Conservation (phyloP, 2,797 vertebrate species). For the Cyclopterus lumpus region DNA sequence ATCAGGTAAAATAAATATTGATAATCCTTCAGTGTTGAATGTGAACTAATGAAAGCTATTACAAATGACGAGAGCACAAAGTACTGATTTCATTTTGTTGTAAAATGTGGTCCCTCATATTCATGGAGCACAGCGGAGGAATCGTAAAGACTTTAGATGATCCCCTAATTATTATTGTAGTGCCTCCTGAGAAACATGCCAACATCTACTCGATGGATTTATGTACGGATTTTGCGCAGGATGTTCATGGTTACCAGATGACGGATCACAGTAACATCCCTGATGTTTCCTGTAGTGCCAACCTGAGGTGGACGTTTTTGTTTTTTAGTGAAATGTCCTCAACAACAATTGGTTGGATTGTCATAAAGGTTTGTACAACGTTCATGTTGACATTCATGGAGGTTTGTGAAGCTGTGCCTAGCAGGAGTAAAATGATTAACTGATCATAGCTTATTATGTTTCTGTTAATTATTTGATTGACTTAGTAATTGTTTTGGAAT, state of each 20-base stretch:
- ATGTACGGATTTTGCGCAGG: too few species aligned
- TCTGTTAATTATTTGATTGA: conserved; percentile 7
- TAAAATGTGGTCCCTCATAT: background rate
- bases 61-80: background rate
- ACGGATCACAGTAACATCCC: background rate
- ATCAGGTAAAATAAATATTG: background rate
- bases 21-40: background rate
- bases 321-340: too few species aligned
- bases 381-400: background rate
- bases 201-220: too few species aligned
- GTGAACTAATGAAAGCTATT: background rate
- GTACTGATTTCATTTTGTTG: background rate
- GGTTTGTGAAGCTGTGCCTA: conserved; percentile 1
- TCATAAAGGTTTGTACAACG: too few species aligned
- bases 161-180: background rate
- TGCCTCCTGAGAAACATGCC: too few species aligned
- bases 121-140: background rate
- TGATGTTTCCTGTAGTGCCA: background rate
- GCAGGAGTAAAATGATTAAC: background rate
- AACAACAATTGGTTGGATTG: too few species aligned
- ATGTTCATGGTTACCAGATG: too few species aligned
- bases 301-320: background rate
- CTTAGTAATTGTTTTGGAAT: background rate
- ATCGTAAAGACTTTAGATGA: background rate
- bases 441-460: background rate